Evolutionary conservation across 64 coral and sea anemone species (phyloP).

Genomic region (Pocillopora verrucosa): DNA sequence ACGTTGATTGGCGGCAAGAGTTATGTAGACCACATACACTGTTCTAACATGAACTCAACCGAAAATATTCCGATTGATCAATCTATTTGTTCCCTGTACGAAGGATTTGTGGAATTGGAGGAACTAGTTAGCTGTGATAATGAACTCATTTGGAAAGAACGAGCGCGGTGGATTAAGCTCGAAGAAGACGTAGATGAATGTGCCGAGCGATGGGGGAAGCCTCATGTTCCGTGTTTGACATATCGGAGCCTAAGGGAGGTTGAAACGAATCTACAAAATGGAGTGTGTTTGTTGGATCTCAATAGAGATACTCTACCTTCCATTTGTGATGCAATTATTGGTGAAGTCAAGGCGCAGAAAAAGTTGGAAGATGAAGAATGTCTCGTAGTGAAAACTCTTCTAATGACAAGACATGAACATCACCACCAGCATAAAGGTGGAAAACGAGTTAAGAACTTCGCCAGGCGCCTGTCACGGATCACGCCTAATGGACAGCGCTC

Average conservation of each 20-base stretch:
- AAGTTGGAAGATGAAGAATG: constrained; percentile 50
- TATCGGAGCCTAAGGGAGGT: constrained; percentile 73
- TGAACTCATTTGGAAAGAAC: constrained; percentile 91
- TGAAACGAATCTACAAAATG: constrained; percentile 64
- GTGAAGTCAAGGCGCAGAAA: constrained; percentile 58
- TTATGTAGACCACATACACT: neutral
- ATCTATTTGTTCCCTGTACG: constrained; percentile 25
- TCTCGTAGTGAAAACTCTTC: constrained; percentile 55
- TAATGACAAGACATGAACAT: constrained; percentile 85
- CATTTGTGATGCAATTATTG: constrained; percentile 69
- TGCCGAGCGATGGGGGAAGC: constrained; percentile 96
- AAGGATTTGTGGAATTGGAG: constrained; percentile 96
- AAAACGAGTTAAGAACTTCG: constrained; percentile 14
- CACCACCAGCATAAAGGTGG: constrained; percentile 68
- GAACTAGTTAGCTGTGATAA: constrained; percentile 65
- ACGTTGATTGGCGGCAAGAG: neutral
- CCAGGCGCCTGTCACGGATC: constrained; percentile 20
- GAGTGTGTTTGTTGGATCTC: constrained; percentile 74
- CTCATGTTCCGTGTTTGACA: constrained; percentile 89
- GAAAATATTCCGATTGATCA: neutral
- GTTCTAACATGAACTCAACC: neutral
- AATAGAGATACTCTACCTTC: constrained; percentile 46
- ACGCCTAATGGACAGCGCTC: neutral
- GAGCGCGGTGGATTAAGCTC: constrained; percentile 92
- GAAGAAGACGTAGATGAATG: constrained; percentile 95